Conservation (phyloP, 2,113 vertebrate species). For the Agelaius phoeniceus region DNA sequence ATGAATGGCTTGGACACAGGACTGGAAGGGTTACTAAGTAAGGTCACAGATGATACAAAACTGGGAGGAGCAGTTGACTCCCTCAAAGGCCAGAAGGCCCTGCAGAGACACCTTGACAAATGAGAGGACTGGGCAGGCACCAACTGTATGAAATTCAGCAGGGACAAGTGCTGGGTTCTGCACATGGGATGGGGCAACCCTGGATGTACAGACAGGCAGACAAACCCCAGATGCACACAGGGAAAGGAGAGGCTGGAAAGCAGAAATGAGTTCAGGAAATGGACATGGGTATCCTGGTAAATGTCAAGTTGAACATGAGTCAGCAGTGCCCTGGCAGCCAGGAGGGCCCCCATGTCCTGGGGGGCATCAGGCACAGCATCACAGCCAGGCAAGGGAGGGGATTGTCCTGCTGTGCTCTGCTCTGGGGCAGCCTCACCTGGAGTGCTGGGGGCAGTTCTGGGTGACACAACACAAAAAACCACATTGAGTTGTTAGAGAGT, state of each 20-base stretch:
- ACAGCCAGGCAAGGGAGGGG: fast-evolving
- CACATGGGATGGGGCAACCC: too few relatives aligned
- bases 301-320: too few relatives aligned
- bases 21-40: background rate
- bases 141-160: too few relatives aligned
- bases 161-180: too few relatives aligned
- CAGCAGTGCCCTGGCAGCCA: background rate
- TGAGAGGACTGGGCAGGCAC: background rate
- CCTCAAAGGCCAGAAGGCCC: background rate
- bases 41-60: background rate
- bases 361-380: background rate
- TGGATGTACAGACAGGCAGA: too few relatives aligned
- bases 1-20: background rate
- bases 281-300: too few relatives aligned
- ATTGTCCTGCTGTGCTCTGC: background rate
- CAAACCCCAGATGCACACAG: too few relatives aligned
- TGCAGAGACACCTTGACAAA: background rate
- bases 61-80: background rate
- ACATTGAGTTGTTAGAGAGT: background rate
- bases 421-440: fast-evolving
- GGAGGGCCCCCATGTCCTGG: background rate
- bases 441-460: background rate
- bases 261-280: too few relatives aligned
- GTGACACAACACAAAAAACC: background rate
- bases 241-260: too few relatives aligned